A percentile compares a stretch with the other conserved stretches of the same genome.
Conservation (phyloP, 2,888 invertebrate species). For the Aporophyla nigra region DNA sequence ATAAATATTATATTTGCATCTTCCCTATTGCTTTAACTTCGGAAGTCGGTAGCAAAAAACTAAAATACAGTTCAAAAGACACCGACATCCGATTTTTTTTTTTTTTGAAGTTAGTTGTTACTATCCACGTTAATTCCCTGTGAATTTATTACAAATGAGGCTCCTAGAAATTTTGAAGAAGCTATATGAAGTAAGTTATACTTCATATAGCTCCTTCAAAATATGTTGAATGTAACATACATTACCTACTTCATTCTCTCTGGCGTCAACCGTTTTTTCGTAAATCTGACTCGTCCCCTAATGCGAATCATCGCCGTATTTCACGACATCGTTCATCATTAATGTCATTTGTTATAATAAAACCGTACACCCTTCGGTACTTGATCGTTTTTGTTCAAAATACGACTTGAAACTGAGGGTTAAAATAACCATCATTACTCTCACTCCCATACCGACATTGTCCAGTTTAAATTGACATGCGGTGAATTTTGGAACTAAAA, state of each 20-base stretch:
- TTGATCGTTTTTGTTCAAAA: slow-evolving; percentile 40
- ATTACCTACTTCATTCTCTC: background rate
- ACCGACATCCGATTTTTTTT: too few species aligned
- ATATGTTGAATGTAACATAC: background rate
- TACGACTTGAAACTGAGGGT: slow-evolving; percentile 22
- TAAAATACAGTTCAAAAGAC: too few species aligned
- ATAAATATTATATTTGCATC: too few species aligned
- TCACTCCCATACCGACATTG: background rate
- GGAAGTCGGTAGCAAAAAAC: too few species aligned
- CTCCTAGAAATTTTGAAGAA: too few species aligned
- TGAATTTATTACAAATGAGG: too few species aligned
- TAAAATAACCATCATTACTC: slow-evolving; percentile 49
- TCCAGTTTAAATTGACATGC: slow-evolving; percentile 23
- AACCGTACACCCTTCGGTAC: slow-evolving; percentile 25
- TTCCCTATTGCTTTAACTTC: too few species aligned
- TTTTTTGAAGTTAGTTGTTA: too few species aligned
- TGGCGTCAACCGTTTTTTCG: background rate
- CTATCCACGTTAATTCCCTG: too few species aligned
- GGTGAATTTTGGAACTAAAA: slow-evolving; percentile 2
- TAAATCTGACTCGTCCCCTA: background rate
- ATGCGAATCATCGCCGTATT: slow-evolving; percentile 33
- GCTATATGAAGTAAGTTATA: too few species aligned
- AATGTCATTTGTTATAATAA: slow-evolving; percentile 48
- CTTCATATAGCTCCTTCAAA: background rate
- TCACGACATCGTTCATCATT: slow-evolving; percentile 40